A percentile compares a stretch with the other conserved stretches of the same genome.
Evolutionary conservation across 2,888 invertebrate species (phyloP).

Genomic region (Suillia variegata): DNA sequence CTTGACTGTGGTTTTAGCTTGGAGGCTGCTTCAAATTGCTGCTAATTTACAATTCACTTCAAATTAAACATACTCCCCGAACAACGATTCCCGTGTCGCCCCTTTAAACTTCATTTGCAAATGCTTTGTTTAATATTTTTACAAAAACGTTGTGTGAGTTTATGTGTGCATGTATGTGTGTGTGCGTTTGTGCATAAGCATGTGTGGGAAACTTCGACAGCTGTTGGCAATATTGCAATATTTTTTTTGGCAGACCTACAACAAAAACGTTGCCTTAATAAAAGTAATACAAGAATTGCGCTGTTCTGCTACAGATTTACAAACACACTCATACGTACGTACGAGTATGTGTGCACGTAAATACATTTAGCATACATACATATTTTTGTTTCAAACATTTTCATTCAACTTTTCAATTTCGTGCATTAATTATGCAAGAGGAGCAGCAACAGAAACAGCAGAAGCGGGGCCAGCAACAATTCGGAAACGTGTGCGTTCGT

Average conservation of each 20-base stretch:
- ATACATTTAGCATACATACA: background rate
- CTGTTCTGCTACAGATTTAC: background rate
- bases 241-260: background rate
- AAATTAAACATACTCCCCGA: too few species aligned
- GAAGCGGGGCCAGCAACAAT: background rate
- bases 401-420: background rate
- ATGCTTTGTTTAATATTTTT: too few species aligned
- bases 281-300: background rate
- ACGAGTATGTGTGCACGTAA: too few species aligned
- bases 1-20: too few species aligned
- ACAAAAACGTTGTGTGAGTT: too few species aligned
- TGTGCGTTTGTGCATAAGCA: background rate
- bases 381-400: background rate
- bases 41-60: too few species aligned
- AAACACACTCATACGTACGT: background rate
- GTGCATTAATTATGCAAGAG: background rate
- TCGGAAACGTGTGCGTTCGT: background rate
- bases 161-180: too few species aligned
- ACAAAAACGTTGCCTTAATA: background rate
- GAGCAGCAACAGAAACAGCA: background rate
- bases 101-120: too few species aligned
- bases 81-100: too few species aligned
- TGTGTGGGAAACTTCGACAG: background rate
- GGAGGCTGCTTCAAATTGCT: too few species aligned
- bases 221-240: background rate